These are phyloP conservation scores for Aradus depressus DNA, from an alignment of 2,888 invertebrate species.

Conservation along the genomic window DNA sequence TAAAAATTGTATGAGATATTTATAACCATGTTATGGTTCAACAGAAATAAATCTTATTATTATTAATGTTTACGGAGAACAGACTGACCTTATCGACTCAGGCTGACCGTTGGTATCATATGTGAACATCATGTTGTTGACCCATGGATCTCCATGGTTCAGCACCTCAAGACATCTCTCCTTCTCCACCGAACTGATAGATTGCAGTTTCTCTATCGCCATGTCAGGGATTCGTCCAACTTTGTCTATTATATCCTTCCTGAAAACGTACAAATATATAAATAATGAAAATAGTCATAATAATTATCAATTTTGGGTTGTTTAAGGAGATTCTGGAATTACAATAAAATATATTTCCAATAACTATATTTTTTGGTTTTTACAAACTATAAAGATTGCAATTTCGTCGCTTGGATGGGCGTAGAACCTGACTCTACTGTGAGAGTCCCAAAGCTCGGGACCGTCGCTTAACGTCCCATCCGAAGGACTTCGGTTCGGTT, in stretches of 20 bases:
- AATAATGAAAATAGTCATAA: background rate
- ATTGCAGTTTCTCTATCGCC: slow-evolving; percentile 14
- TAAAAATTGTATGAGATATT: too few relatives aligned
- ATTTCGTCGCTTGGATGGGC: too few relatives aligned
- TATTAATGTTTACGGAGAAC: background rate
- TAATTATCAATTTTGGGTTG: too few relatives aligned
- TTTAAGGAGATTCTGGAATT: too few relatives aligned
- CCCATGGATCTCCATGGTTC: slow-evolving; percentile 21
- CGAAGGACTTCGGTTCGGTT: too few relatives aligned
- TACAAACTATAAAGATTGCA: too few relatives aligned
- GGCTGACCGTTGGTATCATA: slow-evolving; percentile 12
- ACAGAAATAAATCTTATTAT: background rate
- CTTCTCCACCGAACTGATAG: slow-evolving; percentile 3
- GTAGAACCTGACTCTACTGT: too few relatives aligned
- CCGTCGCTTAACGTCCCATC: too few relatives aligned
- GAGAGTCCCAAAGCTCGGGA: too few relatives aligned
- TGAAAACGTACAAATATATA: background rate
- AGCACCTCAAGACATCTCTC: slow-evolving; percentile 17
- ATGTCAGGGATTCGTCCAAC: slow-evolving; percentile 10
- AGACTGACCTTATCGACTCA: slow-evolving; percentile 18
- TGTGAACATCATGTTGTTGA: slow-evolving; percentile 21
- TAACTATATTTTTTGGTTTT: too few relatives aligned
- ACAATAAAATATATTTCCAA: too few relatives aligned
- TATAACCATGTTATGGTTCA: background rate
- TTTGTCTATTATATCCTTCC: slow-evolving; percentile 19